These are phyloP conservation scores for Stomatorhinus ivindoensis DNA, from an alignment of 2,113 vertebrate genomes.

Conservation along the genomic window DNA sequence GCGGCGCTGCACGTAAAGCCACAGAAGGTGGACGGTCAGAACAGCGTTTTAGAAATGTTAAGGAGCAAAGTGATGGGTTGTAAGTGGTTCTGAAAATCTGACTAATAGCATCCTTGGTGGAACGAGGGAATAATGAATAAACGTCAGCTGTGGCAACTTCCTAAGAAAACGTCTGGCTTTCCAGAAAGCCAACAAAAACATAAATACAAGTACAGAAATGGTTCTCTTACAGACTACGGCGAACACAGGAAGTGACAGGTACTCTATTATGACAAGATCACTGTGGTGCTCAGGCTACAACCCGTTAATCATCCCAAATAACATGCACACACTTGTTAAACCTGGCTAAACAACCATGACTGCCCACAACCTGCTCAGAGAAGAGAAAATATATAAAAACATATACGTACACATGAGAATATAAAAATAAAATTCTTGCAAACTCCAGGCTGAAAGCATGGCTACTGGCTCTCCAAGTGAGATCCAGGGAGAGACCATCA, in stretches of 20 bases:
- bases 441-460: not conserved
- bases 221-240: not conserved
- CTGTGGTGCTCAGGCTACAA: not conserved
- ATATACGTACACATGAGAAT: not conserved
- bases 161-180: not conserved
- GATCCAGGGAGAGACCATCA: not conserved
- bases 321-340: not conserved
- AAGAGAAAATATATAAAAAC: not conserved
- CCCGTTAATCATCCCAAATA: not conserved
- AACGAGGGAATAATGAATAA: slow-evolving; percentile 17
- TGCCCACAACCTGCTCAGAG: not conserved
- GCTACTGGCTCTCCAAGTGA: not conserved
- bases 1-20: not conserved
- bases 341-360: not conserved
- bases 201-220: not conserved
- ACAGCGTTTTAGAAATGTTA: not conserved
- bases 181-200: not conserved
- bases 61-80: not conserved
- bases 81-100: slow-evolving; percentile 13
- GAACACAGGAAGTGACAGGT: not conserved
- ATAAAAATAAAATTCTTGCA: not conserved
- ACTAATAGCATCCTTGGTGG: slow-evolving; percentile 26
- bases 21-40: not conserved
- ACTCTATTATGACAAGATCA: not conserved
- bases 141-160: not conserved